Evolutionary conservation across 2,888 invertebrate genomes (phyloP).

Genomic region (Oxycera nigricornis): DNA sequence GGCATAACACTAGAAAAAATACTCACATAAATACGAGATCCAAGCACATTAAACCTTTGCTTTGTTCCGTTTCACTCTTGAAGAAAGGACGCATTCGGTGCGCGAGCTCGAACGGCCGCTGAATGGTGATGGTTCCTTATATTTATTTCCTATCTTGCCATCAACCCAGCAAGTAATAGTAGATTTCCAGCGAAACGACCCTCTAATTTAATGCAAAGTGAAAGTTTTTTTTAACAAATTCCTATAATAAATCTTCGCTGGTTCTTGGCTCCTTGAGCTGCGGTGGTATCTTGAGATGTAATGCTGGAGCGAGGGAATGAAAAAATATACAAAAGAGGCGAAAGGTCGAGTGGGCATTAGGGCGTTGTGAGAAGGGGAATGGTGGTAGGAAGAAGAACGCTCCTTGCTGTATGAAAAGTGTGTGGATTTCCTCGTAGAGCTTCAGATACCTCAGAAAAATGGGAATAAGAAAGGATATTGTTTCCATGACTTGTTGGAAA

Average conservation of each 20-base stretch:
- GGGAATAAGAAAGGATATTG: no score
- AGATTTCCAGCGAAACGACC: slow-evolving; percentile 31
- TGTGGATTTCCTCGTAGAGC: no score
- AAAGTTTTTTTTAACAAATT: slow-evolving; percentile 38
- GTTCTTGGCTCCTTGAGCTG: background rate
- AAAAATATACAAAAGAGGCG: background rate
- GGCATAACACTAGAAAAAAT: background rate
- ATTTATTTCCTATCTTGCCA: background rate
- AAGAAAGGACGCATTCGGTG: no score
- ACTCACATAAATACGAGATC: slow-evolving; percentile 20
- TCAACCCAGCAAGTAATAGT: background rate
- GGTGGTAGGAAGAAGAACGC: background rate
- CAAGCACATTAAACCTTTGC: slow-evolving; percentile 11
- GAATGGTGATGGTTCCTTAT: no score
- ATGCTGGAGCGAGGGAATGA: background rate
- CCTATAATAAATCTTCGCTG: slow-evolving; percentile 30
- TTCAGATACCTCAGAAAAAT: no score
- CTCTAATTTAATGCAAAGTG: slow-evolving; percentile 37
- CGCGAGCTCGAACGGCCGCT: no score
- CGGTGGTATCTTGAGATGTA: background rate
- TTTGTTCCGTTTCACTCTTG: background rate
- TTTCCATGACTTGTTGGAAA: no score
- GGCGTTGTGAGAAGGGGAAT: background rate
- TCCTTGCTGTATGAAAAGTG: background rate
- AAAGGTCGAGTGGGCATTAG: background rate